Percentiles rank a stretch among this genome's conserved stretches.
phyloP scores from a whole-genome alignment of 2,797 vertebrate genomes.

The Lindbergichthys nudifrons region DNA sequence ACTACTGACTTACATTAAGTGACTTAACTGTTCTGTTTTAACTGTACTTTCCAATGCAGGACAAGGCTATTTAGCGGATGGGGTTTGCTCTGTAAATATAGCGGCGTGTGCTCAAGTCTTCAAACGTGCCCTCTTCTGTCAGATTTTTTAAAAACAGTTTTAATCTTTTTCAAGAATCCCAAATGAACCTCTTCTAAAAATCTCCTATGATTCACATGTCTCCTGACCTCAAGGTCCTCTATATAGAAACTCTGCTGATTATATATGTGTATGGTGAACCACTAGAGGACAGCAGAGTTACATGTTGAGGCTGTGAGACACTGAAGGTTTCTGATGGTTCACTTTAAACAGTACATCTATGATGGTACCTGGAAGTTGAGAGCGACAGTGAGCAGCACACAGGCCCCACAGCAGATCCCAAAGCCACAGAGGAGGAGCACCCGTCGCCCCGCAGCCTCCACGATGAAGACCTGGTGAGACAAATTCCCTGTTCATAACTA shows the following conservation, averaged over 20 bases:
- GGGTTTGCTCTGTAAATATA: no score
- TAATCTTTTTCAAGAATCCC: no score
- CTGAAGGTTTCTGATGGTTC: background rate
- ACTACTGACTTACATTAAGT: no score
- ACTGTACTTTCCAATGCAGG: no score
- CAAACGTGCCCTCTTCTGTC: no score
- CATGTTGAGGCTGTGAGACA: background rate
- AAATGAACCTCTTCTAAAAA: background rate
- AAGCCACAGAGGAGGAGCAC: constrained; percentile 91
- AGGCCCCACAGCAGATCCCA: constrained; percentile 86
- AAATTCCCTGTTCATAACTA: background rate
- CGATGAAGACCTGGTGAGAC: constrained; percentile 88
- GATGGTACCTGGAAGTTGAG: constrained; percentile 89
- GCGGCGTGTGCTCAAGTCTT: no score
- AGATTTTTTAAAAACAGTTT: no score
- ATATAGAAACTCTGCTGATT: background rate
- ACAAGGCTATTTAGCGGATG: no score
- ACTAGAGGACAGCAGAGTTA: constrained; percentile 60
- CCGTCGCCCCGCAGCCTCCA: constrained; percentile 89
- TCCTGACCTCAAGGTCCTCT: background rate
- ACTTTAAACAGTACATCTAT: no score
- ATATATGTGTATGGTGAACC: background rate
- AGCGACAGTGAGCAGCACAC: constrained; percentile 86
- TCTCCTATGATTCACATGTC: constrained; percentile 1
- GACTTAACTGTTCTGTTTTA: no score